phyloP scores from a whole-genome alignment of 2,888 invertebrate species.

The Ochropacha duplaris region DNA sequence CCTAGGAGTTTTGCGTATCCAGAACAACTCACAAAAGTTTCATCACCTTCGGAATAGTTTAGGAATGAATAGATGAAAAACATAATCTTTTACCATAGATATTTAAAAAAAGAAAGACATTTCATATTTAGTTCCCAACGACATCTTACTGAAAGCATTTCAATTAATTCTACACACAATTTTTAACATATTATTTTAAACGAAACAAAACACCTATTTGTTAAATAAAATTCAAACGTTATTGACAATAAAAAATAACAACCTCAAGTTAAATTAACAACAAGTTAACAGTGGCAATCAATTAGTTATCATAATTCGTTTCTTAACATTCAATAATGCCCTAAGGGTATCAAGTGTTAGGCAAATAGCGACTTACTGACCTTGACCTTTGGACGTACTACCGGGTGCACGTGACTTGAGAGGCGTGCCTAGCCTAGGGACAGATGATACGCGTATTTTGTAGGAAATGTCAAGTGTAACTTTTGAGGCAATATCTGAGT shows the following conservation, averaged over 20 bases:
- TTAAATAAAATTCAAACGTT: not conserved
- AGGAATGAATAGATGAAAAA: too few species aligned
- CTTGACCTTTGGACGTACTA: not conserved
- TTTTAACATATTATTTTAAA: too few species aligned
- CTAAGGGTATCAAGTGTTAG: not conserved
- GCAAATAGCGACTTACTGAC: not conserved
- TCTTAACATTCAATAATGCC: not conserved
- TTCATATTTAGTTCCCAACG: too few species aligned
- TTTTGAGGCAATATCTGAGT: not conserved
- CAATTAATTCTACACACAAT: too few species aligned
- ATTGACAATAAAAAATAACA: not conserved
- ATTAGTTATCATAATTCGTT: not conserved
- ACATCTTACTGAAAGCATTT: too few species aligned
- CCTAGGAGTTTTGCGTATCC: too few species aligned
- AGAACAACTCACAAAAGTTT: too few species aligned
- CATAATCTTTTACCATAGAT: too few species aligned
- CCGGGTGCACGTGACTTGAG: not conserved
- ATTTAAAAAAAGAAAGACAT: too few species aligned
- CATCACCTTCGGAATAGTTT: too few species aligned
- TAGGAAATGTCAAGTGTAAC: not conserved
- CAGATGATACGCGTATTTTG: not conserved
- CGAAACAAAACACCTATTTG: not conserved
- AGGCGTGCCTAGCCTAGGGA: not conserved
- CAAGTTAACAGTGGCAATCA: not conserved
- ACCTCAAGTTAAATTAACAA: not conserved